Percentiles rank a stretch among this genome's conserved stretches.
phyloP scores from a whole-genome alignment of 1,140 invertebrate genomes.

The Drosophila serrata region DNA sequence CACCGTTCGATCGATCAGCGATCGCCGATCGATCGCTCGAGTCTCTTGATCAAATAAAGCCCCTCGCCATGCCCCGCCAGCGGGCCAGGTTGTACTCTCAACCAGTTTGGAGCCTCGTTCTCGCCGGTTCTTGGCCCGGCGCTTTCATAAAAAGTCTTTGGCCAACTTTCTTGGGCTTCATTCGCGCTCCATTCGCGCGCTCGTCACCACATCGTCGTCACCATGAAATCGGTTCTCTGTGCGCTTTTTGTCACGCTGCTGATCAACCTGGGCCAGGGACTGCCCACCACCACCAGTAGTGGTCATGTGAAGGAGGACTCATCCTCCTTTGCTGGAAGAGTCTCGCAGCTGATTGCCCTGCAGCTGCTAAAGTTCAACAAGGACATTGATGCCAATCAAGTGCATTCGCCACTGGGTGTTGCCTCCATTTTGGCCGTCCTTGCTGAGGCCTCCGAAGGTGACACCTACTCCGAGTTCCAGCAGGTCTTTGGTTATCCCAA shows the following conservation, averaged over 20 bases:
- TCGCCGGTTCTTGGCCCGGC: constrained; percentile 53
- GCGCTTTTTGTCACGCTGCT: constrained; percentile 41
- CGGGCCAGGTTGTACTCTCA: constrained; percentile 8
- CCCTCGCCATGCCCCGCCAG: background rate
- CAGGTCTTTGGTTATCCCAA: constrained; percentile 87
- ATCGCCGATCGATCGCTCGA: background rate
- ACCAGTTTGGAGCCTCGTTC: constrained; percentile 70
- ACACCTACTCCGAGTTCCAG: constrained; percentile 87
- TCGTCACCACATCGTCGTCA: constrained; percentile 48
- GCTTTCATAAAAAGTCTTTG: constrained; percentile 82
- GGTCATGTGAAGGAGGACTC: constrained; percentile 12
- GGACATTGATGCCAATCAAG: constrained; percentile 87
- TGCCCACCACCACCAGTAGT: constrained; percentile 51
- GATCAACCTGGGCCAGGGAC: constrained; percentile 13
- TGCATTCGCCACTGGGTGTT: constrained; percentile 88
- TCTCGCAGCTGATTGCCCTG: constrained; percentile 77
- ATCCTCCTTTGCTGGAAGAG: constrained; percentile 61
- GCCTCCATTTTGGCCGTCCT: constrained; percentile 87
- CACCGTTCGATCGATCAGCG: constrained; percentile 20
- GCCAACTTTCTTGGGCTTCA: constrained; percentile 81
- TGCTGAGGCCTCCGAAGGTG: constrained; percentile 87
- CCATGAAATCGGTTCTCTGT: constrained; percentile 65
- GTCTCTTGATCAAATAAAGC: constrained; percentile 20
- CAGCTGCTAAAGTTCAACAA: constrained; percentile 79
- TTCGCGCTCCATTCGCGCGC: constrained; percentile 65